Evolutionary conservation across 2,888 invertebrate genomes (phyloP).

Genomic region (Coleophora deauratella): DNA sequence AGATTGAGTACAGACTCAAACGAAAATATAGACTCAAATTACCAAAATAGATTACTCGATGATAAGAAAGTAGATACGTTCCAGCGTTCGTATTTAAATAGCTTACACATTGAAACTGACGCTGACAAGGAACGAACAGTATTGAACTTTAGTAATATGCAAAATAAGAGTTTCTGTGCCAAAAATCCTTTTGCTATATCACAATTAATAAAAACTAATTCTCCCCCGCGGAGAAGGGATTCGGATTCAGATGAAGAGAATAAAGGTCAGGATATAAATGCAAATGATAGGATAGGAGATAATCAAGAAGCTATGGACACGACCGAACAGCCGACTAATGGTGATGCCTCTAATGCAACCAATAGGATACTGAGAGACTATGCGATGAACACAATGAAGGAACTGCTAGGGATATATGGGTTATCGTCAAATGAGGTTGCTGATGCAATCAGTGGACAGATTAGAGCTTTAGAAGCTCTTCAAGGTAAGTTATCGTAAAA

Average conservation of each 20-base stretch:
- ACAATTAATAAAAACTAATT: conserved; percentile 69
- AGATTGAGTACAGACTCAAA: conserved; percentile 69
- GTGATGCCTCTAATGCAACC: conserved; percentile 61
- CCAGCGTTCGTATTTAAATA: conserved; percentile 68
- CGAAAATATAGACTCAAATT: conserved; percentile 67
- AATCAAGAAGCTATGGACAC: conserved; percentile 48
- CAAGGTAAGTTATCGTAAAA: conserved; percentile 77
- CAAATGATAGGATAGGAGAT: conserved; percentile 57
- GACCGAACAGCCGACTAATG: conserved; percentile 48
- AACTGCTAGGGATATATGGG: conserved; percentile 84
- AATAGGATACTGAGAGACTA: conserved; percentile 82
- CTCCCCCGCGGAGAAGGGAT: conserved; percentile 69
- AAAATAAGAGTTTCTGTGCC: conserved; percentile 70
- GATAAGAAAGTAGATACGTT: conserved; percentile 62
- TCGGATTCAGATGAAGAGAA: conserved; percentile 64
- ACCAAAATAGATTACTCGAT: conserved; percentile 59
- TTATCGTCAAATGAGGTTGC: conserved; percentile 80
- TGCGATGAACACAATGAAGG: conserved; percentile 86
- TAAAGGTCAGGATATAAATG: conserved; percentile 65
- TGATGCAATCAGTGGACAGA: conserved; percentile 79
- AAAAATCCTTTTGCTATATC: conserved; percentile 74
- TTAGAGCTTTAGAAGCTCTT: conserved; percentile 79
- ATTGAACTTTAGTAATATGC: conserved; percentile 64
- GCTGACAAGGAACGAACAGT: conserved; percentile 54
- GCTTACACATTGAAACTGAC: conserved; percentile 56